A percentile compares a stretch with the other conserved stretches of the same genome.
These are phyloP conservation scores for Gouania willdenowi DNA, from an alignment of 2,797 vertebrate species.

Conservation along the genomic window DNA sequence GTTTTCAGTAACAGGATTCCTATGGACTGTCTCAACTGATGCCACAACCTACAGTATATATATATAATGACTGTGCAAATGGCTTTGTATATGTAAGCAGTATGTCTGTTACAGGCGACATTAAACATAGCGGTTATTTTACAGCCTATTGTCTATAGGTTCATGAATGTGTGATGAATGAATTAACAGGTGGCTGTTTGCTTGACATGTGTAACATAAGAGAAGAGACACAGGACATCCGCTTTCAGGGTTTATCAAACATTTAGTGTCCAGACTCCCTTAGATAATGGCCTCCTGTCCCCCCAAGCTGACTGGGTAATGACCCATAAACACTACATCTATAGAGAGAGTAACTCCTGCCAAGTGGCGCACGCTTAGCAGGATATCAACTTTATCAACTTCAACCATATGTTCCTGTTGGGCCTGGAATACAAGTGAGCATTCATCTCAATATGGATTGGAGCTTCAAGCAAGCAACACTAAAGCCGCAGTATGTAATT, in stretches of 20 bases:
- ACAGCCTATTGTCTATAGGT: too few species aligned
- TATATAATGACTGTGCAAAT: too few species aligned
- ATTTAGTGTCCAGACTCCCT: slow-evolving; percentile 45
- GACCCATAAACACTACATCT: slow-evolving; percentile 33
- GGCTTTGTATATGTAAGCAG: too few species aligned
- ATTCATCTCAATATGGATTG: slow-evolving; percentile 40
- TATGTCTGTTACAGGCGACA: slow-evolving; percentile 1
- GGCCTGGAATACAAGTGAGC: slow-evolving; percentile 32
- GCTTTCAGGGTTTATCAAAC: slow-evolving; percentile 48
- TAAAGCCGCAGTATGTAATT: too few species aligned
- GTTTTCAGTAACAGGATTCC: neutral
- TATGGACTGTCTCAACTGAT: slow-evolving; percentile 4
- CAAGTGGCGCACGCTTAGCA: too few species aligned
- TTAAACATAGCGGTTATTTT: too few species aligned
- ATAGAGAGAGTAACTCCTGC: too few species aligned
- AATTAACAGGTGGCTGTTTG: neutral
- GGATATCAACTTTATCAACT: too few species aligned
- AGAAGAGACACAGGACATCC: slow-evolving; percentile 45
- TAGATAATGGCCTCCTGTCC: slow-evolving; percentile 42
- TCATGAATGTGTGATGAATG: too few species aligned
- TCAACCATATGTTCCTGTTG: too few species aligned
- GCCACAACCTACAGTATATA: too few species aligned
- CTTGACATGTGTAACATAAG: slow-evolving; percentile 1
- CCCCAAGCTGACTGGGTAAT: slow-evolving; percentile 52
- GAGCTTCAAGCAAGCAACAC: slow-evolving; percentile 30